phyloP scores from a whole-genome alignment of 2,797 vertebrate genomes.

The Leuciscus waleckii region DNA sequence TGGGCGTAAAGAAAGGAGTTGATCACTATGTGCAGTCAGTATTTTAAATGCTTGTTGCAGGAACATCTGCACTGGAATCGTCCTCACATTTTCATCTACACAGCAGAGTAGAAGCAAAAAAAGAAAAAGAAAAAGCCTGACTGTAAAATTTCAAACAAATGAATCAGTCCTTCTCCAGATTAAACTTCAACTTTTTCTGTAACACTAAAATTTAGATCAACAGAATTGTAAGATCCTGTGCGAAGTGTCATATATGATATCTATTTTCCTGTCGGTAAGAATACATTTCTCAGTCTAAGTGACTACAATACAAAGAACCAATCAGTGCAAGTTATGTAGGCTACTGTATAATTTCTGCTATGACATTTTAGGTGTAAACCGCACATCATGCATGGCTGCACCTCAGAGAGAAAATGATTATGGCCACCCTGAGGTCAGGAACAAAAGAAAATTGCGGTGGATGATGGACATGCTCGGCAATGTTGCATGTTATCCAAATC shows the following conservation, averaged over 20 bases:
- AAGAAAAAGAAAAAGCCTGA: neutral
- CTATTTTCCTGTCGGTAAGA: neutral
- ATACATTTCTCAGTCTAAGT: neutral
- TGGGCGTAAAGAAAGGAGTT: slow-evolving; percentile 1
- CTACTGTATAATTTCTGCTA: slow-evolving; percentile 14
- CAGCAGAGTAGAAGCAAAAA: neutral
- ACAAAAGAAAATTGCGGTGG: slow-evolving; percentile 30
- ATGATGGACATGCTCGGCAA: slow-evolving; percentile 16
- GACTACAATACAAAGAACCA: slow-evolving; percentile 7
- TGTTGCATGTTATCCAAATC: slow-evolving; percentile 22
- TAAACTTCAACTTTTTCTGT: neutral
- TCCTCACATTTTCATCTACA: slow-evolving; percentile 26
- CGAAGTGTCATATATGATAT: neutral
- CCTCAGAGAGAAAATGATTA: slow-evolving; percentile 36
- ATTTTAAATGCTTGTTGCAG: neutral
- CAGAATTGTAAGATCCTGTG: neutral
- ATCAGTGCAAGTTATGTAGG: slow-evolving; percentile 5
- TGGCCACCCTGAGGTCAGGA: slow-evolving; percentile 37
- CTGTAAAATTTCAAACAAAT: neutral
- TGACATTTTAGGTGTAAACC: slow-evolving; percentile 22
- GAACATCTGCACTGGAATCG: neutral
- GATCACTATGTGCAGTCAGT: slow-evolving; percentile 15
- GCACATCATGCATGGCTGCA: slow-evolving; percentile 12
- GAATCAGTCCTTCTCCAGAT: neutral
- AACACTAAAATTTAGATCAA: neutral